These are phyloP conservation scores for Apis dorsata DNA, from an alignment of 1,140 invertebrate genomes.

Conservation along the genomic window DNA sequence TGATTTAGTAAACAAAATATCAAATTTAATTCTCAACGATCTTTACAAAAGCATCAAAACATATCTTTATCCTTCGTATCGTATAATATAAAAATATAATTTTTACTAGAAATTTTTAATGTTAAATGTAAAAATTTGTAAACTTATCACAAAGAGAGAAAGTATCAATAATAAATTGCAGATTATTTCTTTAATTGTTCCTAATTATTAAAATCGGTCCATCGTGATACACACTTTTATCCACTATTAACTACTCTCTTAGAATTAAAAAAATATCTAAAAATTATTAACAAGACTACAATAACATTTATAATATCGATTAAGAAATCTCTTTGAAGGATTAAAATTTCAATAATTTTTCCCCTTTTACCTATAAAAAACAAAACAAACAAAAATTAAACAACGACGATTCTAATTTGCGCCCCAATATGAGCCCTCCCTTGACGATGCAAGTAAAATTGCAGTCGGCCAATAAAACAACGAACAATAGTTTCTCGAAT, in stretches of 20 bases:
- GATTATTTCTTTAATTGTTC: neutral
- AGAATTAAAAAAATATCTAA: no score
- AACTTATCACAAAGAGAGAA: neutral
- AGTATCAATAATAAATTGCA: no score
- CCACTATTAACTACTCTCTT: no score
- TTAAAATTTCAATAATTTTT: neutral
- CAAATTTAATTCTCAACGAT: neutral
- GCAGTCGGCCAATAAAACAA: neutral
- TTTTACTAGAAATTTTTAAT: no score
- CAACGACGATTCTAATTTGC: constrained; percentile 19
- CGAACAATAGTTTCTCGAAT: neutral
- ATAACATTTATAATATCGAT: no score
- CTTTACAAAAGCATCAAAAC: neutral
- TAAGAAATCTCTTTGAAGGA: no score
- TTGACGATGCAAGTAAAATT: constrained; percentile 23
- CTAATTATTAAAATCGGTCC: no score
- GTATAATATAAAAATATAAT: neutral
- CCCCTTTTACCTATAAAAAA: neutral
- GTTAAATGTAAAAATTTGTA: neutral
- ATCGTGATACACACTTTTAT: no score
- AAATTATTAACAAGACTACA: no score
- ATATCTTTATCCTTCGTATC: neutral
- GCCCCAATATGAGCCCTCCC: neutral
- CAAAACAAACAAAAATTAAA: neutral
- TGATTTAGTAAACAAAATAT: no score